Evolutionary conservation across 2,113 vertebrate genomes (phyloP), one percentile per base, ranked within the genome.

Genomic region (Prunella himalayana): DNA sequence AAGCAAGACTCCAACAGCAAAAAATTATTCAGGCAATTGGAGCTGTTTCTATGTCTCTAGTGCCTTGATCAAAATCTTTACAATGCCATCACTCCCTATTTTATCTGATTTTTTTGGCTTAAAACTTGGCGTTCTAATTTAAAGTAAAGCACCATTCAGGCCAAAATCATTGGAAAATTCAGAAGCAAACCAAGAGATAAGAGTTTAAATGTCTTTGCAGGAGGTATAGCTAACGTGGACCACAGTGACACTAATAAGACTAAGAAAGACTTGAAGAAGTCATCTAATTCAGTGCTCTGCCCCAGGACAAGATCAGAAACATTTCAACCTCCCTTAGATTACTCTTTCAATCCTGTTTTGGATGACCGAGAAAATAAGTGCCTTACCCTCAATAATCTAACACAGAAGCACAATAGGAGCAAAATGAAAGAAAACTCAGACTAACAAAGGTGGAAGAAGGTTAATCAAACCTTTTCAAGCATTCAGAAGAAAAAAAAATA

Each of bases 391-490:
- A 0, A 76, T 65, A 88, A 81, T 61, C 61, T 87, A 72, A 57
- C 10, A 33, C 11, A 90, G 25, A 84, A 87, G 16, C 6, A 65
- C 54, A 56, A 53, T 1, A 68, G 53, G 18, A 82, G 17, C 19
- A 86, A 92, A 96, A 53, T 0, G 7, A 69, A 92, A 77, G 35
- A 86, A 84, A 76, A 80, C n/a, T 57, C 73, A 49, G 54, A 45
- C 14, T 57, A 88, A 57, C 13, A 59, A 85, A 82, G n/a, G 59
- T 66, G 39, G 54, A 73, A 82, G 31, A 68, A 87, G 37, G 70
- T 94, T 88, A 95, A 85, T 72, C 37, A 89, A 94, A 87, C 35
- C 41, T 95, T 81, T 80, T 54, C 42, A 90, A 77, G 25, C 2
- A 5, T 27, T 20, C 3, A 73, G 60, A 59, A 56, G 4, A 18